phyloP scores from a whole-genome alignment of 64 coral and sea anemone genomes.

The Montipora capricornis region DNA sequence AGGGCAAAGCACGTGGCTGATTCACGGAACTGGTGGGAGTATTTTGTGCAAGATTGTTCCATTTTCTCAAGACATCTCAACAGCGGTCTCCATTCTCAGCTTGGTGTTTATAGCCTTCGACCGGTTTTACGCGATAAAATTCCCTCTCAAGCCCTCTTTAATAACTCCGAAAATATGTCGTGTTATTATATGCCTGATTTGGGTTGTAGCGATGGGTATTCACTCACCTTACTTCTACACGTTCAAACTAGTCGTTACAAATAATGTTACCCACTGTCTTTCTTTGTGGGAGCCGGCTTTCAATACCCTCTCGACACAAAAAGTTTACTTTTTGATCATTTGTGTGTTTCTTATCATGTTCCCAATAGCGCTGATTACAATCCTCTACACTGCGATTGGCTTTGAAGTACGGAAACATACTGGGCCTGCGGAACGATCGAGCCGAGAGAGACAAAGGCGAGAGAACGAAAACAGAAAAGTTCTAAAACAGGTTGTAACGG shows the following conservation, averaged over 20 bases:
- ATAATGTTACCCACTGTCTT: not conserved
- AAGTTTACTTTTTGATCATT: slow-evolving; percentile 60
- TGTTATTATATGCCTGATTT: slow-evolving; percentile 44
- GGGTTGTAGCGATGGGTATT: slow-evolving; percentile 51
- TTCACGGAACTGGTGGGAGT: slow-evolving; percentile 45
- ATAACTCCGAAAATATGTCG: slow-evolving; percentile 54
- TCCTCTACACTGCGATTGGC: slow-evolving; percentile 61
- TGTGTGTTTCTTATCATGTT: slow-evolving; percentile 65
- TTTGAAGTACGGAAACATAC: slow-evolving; percentile 66
- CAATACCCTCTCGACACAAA: slow-evolving; percentile 42
- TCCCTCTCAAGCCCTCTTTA: slow-evolving; percentile 42
- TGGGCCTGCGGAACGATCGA: not conserved
- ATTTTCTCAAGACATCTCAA: slow-evolving; percentile 68
- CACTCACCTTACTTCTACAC: slow-evolving; percentile 75
- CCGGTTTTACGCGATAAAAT: slow-evolving; percentile 72
- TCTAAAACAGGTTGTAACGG: slow-evolving; percentile 37
- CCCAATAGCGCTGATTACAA: slow-evolving; percentile 61
- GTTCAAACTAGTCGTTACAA: not conserved
- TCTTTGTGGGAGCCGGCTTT: slow-evolving; percentile 60
- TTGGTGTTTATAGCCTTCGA: slow-evolving; percentile 71
- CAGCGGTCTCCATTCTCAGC: slow-evolving; percentile 70
- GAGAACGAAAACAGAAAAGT: slow-evolving; percentile 33
- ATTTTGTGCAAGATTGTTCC: slow-evolving; percentile 67
- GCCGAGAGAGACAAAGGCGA: slow-evolving; percentile 22
- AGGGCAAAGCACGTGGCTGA: slow-evolving; percentile 33